Conservation (phyloP, 2,797 vertebrate species). For the Decapterus maruadsi region DNA sequence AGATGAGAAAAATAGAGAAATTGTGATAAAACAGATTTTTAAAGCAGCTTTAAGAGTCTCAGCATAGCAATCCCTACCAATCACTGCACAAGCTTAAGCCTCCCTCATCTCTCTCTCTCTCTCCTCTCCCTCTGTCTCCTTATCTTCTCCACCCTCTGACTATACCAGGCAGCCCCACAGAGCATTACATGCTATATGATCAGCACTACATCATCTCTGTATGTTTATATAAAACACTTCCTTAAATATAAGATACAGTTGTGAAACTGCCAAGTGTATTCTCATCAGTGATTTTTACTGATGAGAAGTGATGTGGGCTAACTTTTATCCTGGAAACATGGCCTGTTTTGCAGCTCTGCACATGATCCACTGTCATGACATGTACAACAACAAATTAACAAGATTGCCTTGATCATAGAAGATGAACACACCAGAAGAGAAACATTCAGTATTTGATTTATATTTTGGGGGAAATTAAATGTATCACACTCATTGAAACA, state of each 20-base stretch:
- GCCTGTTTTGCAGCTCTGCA: slow-evolving; percentile 13
- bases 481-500: neutral
- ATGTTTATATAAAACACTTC: slow-evolving; percentile 33
- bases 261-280: neutral
- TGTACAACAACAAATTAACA: slow-evolving; percentile 11
- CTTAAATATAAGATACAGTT: slow-evolving; percentile 7
- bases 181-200: slow-evolving; percentile 46
- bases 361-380: slow-evolving; percentile 16
- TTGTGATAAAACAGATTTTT: slow-evolving; percentile 72
- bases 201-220: slow-evolving; percentile 40
- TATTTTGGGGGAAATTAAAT: neutral
- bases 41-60: slow-evolving; percentile 79
- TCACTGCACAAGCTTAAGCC: slow-evolving; percentile 69
- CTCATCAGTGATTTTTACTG: slow-evolving; percentile 4
- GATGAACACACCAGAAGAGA: neutral
- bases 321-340: slow-evolving; percentile 21
- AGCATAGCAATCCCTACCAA: slow-evolving; percentile 73
- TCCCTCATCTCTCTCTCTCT: slow-evolving; percentile 30
- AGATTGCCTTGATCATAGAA: neutral
- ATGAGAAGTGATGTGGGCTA: neutral
- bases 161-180: slow-evolving; percentile 16
- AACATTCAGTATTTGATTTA: neutral
- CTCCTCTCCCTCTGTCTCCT: slow-evolving; percentile 24
- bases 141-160: slow-evolving; percentile 44
- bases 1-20: slow-evolving; percentile 62